Conservation (phyloP, 2,888 invertebrate species). For the Pegoplata infirma region DNA sequence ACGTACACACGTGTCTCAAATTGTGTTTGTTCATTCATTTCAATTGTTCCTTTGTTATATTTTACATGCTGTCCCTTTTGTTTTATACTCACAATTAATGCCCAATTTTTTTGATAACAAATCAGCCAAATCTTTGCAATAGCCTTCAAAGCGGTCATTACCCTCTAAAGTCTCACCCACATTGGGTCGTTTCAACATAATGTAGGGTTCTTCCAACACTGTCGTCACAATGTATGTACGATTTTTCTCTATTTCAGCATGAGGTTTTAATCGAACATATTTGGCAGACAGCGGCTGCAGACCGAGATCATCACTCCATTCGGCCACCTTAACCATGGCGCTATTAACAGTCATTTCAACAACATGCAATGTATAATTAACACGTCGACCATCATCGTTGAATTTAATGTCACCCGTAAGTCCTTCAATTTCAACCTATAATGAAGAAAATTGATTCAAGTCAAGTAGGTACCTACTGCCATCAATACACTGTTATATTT, state of each 20-base stretch:
- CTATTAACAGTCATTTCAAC: constrained; percentile 97
- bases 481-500: not conserved
- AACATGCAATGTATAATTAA: constrained; percentile 93
- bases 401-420: constrained; percentile 94
- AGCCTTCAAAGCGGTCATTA: constrained; percentile 91
- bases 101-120: constrained; percentile 88
- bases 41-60: not conserved
- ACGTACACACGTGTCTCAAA: constrained; percentile 20
- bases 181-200: constrained; percentile 86
- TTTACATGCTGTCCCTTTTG: not conserved
- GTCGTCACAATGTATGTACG: constrained; percentile 93
- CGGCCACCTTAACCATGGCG: constrained; percentile 93
- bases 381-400: constrained; percentile 91
- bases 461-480: not conserved
- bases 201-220: constrained; percentile 92
- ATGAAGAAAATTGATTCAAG: constrained; percentile 63
- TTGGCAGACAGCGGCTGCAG: constrained; percentile 87
- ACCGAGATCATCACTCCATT: constrained; percentile 91
- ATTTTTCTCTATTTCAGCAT: constrained; percentile 87
- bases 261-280: constrained; percentile 85
- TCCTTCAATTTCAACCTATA: constrained; percentile 92
- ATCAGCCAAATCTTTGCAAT: constrained; percentile 94
- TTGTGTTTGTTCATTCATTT: not conserved
- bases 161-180: constrained; percentile 83
- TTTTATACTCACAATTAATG: constrained; percentile 87